These are phyloP conservation scores for Crenichthys baileyi DNA, from an alignment of 2,797 vertebrate genomes.

Conservation along the genomic window DNA sequence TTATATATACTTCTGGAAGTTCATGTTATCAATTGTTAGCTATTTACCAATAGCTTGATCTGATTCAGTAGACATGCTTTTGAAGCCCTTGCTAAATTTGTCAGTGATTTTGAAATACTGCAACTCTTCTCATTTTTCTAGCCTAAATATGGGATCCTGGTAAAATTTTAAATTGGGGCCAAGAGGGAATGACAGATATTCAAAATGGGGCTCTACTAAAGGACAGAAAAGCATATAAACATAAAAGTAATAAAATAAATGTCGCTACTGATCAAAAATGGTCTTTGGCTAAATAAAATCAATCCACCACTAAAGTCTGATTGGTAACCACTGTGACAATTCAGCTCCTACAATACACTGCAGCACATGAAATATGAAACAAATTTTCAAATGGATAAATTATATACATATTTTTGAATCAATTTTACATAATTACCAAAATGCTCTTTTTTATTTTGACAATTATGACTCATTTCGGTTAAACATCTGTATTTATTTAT, in stretches of 20 bases:
- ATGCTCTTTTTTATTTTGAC: no score
- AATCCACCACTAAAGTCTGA: neutral
- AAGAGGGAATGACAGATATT: neutral
- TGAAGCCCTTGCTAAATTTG: neutral
- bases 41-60: neutral
- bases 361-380: neutral
- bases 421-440: no score
- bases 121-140: neutral
- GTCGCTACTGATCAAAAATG: no score
- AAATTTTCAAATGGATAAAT: neutral
- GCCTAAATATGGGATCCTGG: neutral
- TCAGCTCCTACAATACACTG: neutral
- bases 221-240: neutral
- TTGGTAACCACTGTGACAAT: neutral
- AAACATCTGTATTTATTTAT: neutral
- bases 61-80: neutral
- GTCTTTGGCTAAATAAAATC: neutral
- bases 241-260: neutral
- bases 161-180: neutral
- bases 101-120: neutral
- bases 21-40: neutral
- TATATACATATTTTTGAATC: no score
- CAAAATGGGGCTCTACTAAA: neutral
- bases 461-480: neutral
- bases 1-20: neutral